These are phyloP conservation scores for Tragelaphus strepsiceros DNA, from an alignment of 2,113 vertebrate species.

Conservation along the genomic window DNA sequence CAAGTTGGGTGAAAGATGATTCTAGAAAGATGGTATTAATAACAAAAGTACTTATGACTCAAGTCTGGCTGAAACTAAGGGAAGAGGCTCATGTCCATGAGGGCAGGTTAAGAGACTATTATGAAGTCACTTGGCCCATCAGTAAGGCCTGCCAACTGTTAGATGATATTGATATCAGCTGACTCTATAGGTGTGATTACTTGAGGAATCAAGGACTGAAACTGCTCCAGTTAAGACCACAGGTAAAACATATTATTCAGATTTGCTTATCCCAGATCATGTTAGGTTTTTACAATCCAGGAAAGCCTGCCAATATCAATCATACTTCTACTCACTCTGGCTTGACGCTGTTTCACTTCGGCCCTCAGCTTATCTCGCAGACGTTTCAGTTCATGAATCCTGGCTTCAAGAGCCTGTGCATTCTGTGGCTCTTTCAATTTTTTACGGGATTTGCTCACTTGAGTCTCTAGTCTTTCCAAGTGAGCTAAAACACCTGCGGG, in stretches of 20 bases:
- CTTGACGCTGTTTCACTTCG: slow-evolving; percentile 42
- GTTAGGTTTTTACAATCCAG: background rate
- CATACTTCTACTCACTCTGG: slow-evolving; percentile 53
- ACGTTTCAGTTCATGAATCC: slow-evolving; percentile 55
- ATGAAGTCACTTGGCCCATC: background rate
- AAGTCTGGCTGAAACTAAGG: background rate
- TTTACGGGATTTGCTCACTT: background rate
- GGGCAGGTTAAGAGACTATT: background rate
- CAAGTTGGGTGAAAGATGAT: background rate
- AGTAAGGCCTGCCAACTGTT: background rate
- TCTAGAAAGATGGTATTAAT: background rate
- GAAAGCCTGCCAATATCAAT: background rate
- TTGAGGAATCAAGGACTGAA: background rate
- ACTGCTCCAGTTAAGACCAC: background rate
- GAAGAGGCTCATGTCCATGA: background rate
- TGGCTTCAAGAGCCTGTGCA: background rate
- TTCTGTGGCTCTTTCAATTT: background rate
- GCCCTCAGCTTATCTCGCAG: slow-evolving; percentile 67
- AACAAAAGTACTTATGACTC: background rate
- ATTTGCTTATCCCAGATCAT: background rate
- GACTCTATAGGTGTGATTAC: background rate
- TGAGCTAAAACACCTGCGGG: slow-evolving; percentile 71
- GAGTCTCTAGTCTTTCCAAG: slow-evolving; percentile 74
- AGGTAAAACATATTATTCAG: background rate
- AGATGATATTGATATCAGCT: background rate